Percentiles rank a stretch among this genome's conserved stretches.
These are phyloP conservation scores for Drosophila bifasciata DNA, from an alignment of 1,140 invertebrate genomes.

Conservation along the genomic window DNA sequence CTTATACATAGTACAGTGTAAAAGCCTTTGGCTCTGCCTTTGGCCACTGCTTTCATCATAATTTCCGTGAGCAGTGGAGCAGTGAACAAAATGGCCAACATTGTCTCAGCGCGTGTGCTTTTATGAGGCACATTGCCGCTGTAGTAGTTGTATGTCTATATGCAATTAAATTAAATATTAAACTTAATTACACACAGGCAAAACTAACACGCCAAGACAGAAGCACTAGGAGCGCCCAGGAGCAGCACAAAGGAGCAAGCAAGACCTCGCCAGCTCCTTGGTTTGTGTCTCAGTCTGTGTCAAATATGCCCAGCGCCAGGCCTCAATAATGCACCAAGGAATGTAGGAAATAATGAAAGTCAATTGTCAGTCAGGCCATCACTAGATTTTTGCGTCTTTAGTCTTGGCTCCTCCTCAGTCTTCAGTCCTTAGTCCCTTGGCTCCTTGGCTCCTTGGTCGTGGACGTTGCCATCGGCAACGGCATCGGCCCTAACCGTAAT, in stretches of 20 bases:
- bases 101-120: conserved; percentile 69
- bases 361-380: conserved; percentile 68
- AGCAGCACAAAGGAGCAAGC: conserved; percentile 2
- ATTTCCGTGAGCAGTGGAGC: conserved; percentile 61
- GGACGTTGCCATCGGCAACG: conserved; percentile 20
- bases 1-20: conserved; percentile 6
- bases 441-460: conserved; percentile 20
- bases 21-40: conserved; percentile 44
- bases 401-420: conserved; percentile 19
- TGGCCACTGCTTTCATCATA: conserved; percentile 66
- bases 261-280: conserved; percentile 31
- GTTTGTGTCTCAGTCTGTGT: conserved; percentile 58
- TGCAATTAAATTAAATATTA: conserved; percentile 84
- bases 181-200: conserved; percentile 78
- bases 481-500: conserved; percentile 61
- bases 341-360: conserved; percentile 81
- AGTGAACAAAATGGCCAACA: conserved; percentile 55
- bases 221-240: conserved; percentile 2
- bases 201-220: conserved; percentile 69
- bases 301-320: conserved; percentile 68
- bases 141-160: conserved; percentile 51
- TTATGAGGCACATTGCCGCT: conserved; percentile 49
- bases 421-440: conserved; percentile 36
- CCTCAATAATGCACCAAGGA: conserved; percentile 80
- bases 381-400: conserved; percentile 41